Conservation (phyloP, 2,888 invertebrate genomes). For the Cyaniris semiargus region DNA sequence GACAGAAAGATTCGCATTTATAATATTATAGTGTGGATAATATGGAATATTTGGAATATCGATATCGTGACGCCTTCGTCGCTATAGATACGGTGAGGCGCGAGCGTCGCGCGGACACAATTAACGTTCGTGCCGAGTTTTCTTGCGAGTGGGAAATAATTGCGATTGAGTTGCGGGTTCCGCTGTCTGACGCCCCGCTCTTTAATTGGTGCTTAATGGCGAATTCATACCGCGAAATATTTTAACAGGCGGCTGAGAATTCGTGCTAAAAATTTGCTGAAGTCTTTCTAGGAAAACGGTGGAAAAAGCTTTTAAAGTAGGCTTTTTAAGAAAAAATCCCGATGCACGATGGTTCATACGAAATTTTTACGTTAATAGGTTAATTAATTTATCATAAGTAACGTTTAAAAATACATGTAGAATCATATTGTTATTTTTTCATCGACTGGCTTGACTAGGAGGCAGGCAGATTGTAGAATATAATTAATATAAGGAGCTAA, state of each 20-base stretch:
- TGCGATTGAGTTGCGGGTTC: conserved; percentile 68
- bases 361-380: background rate
- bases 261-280: conserved; percentile 10
- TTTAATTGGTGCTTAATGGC: conserved; percentile 70
- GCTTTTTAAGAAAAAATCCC: background rate
- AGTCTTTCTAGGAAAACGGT: background rate
- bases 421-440: too few species aligned
- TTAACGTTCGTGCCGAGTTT: conserved; percentile 65
- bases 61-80: conserved; percentile 3
- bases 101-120: conserved; percentile 50
- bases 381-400: background rate
- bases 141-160: conserved; percentile 69
- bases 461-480: too few species aligned
- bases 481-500: too few species aligned
- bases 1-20: too few species aligned
- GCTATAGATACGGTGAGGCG: background rate
- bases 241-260: conserved; percentile 44
- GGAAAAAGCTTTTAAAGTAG: background rate
- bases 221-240: conserved; percentile 56
- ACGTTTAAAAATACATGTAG: background rate
- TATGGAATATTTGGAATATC: background rate
- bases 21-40: too few species aligned
- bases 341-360: background rate
- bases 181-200: conserved; percentile 61
- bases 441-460: too few species aligned